Evolutionary conservation across 2,113 vertebrate species (phyloP).

Genomic region (Leuciscus idus): DNA sequence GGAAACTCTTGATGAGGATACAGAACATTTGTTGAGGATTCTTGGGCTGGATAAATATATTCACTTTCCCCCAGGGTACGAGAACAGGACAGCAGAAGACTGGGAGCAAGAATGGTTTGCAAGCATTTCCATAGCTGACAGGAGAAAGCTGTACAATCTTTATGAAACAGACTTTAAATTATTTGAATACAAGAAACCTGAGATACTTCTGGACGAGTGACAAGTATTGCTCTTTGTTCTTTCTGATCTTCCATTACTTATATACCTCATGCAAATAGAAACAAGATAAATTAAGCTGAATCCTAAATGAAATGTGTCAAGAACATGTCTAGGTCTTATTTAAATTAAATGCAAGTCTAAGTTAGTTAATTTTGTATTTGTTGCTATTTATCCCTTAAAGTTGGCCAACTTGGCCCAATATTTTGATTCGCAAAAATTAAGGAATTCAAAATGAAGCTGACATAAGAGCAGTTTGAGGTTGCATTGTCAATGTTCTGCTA

Average conservation of each 20-base stretch:
- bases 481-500: neutral
- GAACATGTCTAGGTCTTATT: no score
- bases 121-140: slow-evolving; percentile 80
- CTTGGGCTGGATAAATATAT: slow-evolving; percentile 84
- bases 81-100: slow-evolving; percentile 72
- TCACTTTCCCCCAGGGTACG: slow-evolving; percentile 83
- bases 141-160: slow-evolving; percentile 86
- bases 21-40: no score
- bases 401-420: no score
- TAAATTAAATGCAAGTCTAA: no score
- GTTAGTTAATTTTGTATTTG: no score
- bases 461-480: neutral
- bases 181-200: slow-evolving; percentile 91
- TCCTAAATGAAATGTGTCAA: no score
- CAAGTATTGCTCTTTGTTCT: no score
- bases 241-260: neutral
- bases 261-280: no score
- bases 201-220: slow-evolving; percentile 75
- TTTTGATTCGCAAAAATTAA: neutral
- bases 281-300: no score
- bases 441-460: neutral
- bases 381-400: no score
- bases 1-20: no score
- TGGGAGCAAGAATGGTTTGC: slow-evolving; percentile 90
- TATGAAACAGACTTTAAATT: slow-evolving; percentile 90